These are phyloP conservation scores for Petromus typicus DNA, from an alignment of 2,113 vertebrate species.

Conservation along the genomic window DNA sequence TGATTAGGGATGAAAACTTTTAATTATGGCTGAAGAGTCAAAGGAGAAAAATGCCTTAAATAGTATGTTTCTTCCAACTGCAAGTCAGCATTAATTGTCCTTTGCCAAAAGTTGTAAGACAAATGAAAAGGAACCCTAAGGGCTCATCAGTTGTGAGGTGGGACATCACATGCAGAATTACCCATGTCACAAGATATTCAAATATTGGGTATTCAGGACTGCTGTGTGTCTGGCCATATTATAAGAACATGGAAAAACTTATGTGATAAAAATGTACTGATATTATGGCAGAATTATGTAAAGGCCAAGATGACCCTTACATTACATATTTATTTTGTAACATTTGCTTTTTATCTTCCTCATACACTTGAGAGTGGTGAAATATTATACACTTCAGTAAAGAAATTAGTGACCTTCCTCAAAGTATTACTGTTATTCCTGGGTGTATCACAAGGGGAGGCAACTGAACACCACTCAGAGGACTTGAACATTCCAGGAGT, in stretches of 20 bases:
- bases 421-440: neutral
- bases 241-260: neutral
- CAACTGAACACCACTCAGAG: neutral
- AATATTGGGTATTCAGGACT: neutral
- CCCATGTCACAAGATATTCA: neutral
- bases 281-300: neutral
- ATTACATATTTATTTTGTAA: neutral
- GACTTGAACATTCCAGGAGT: neutral
- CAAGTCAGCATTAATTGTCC: neutral
- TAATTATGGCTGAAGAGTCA: neutral
- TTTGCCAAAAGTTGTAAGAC: neutral
- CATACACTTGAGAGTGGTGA: neutral
- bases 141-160: neutral
- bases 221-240: neutral
- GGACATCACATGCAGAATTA: neutral
- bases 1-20: neutral
- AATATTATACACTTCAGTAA: neutral
- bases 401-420: neutral
- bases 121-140: neutral
- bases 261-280: neutral
- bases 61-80: neutral
- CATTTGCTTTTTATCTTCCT: neutral
- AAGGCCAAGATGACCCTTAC: neutral
- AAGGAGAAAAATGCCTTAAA: neutral
- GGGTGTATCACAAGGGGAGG: neutral